These are phyloP conservation scores for Rhinoderma darwinii DNA, from an alignment of 2,113 vertebrate species.

Conservation along the genomic window DNA sequence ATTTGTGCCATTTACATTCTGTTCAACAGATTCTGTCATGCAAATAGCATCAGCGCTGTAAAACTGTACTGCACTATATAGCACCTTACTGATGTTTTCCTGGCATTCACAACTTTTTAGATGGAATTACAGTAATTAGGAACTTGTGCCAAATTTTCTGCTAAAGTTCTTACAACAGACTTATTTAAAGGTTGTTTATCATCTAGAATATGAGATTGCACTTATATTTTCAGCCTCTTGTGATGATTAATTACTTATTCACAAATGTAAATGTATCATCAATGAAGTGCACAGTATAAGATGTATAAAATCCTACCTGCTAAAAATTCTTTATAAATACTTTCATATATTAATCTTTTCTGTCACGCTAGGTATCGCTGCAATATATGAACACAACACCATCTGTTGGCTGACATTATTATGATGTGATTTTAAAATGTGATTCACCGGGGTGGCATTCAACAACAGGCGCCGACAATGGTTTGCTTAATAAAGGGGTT, in stretches of 20 bases:
- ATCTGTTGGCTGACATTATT: background rate
- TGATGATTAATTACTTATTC: background rate
- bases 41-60: slow-evolving; percentile 24
- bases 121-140: slow-evolving; percentile 50
- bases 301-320: too few species aligned
- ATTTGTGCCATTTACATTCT: slow-evolving; percentile 9
- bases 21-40: slow-evolving; percentile 18
- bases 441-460: too few species aligned
- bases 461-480: too few species aligned
- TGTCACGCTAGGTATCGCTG: background rate
- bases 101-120: slow-evolving; percentile 31
- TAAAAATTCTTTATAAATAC: background rate
- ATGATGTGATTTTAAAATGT: background rate
- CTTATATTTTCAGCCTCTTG: background rate
- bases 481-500: too few species aligned
- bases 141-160: slow-evolving; percentile 29
- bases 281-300: background rate
- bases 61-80: background rate
- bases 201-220: background rate
- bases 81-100: slow-evolving; percentile 32
- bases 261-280: background rate
- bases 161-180: slow-evolving; percentile 10
- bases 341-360: background rate
- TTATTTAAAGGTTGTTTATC: background rate
- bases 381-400: background rate